Evolutionary conservation across 2,113 vertebrate species (phyloP), one percentile per base, ranked within the genome.

Genomic region (Onychostruthus taczanowskii): DNA sequence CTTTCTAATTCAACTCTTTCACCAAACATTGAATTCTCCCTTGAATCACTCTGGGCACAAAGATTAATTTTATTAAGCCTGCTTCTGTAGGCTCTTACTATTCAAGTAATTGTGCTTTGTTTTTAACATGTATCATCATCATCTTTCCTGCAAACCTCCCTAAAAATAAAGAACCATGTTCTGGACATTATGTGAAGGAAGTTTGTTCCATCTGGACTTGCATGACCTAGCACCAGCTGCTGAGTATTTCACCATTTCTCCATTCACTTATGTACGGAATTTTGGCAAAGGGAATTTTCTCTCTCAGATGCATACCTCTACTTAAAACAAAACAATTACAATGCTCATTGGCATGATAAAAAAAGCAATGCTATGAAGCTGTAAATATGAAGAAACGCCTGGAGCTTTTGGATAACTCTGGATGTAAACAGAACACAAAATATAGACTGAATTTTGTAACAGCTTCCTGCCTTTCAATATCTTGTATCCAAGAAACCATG

Each of bases 161-260:
- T 62, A 86, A 95, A 96, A 95, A 96, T 64, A 91, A 87, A 80
- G 56, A 73, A 15, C 69, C 44, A 17, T 82, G 91, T 89, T 92
- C 96, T 68, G 93, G 87, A 94, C 89, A 91, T 78, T 77, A n/a
- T 84, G 93, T 96, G 87, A 95, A 75, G 44, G 64, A 93, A 93
- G 62, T 95, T n/a, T 96, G 86, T 72, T 93, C 94, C 93, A 94
- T 93, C 89, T 97, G 94, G 91, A 92, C 93, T 96, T 96, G 86
- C 69, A 91, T 92, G 94, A 94, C 87, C 95, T 72, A 96, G 93
- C 93, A 95, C 93, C 91, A 96, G 95, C 95, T 95, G 96, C 74
- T 84, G 84, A 94, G 62, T 94, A 84, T 94, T 94, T 94, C 95
- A 89, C 91, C 93, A 94, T 94, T 93, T 92, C 91, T 94, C 91